Evolutionary conservation across 1,140 invertebrate genomes (phyloP), one percentile per base, ranked within the genome.

Genomic region (Leguminivora glycinivorella): DNA sequence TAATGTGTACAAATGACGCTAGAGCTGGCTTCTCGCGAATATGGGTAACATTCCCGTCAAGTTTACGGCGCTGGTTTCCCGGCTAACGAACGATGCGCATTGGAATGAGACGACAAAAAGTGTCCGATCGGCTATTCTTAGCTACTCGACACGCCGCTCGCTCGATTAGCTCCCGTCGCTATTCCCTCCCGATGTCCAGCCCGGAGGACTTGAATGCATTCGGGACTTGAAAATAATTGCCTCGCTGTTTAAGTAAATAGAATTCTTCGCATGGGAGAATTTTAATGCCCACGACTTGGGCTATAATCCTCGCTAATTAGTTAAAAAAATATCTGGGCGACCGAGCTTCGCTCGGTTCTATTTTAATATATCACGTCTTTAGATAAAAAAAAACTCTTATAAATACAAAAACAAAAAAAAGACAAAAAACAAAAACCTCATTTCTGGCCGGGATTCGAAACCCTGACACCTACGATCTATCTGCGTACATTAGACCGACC

Each of bases 81-180:
- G 29, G 68, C 71, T 77, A 77, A 78, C 75, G 75, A 82, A 80
- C 70, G 74, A 72, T 66, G 69, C 67, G 56, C 63, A 17, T 25
- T 31, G 75, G 74, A 82, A 82, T 81, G 81, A 75, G 71, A 70
- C 29, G 67, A 77, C 82, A 85, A 83, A 84, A 87, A 83, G 76
- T 80, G 72, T 75, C 69, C 73, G 70, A 75, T 77, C 75, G 71
- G 70, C 78, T 83, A 83, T 84, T 77, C 80, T 80, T 82, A 76
- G 72, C 72, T 60, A 47, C 47, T 40, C 71, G 70, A 74, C 74
- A 79, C 71, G 72, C 75, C 70, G 71, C 40, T 69, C 67, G 71
- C 74, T 75, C 78, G 72, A 81, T 81, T 78, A 81, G 70, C 70
- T 71, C 67, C 68, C 69, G 68, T 43, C 29, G 70, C 66, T 72